Base-by-base conservation (phyloP, 30 jellyfish, hydroid and myxozoan species). In the Clytia hemisphaerica region DNA sequence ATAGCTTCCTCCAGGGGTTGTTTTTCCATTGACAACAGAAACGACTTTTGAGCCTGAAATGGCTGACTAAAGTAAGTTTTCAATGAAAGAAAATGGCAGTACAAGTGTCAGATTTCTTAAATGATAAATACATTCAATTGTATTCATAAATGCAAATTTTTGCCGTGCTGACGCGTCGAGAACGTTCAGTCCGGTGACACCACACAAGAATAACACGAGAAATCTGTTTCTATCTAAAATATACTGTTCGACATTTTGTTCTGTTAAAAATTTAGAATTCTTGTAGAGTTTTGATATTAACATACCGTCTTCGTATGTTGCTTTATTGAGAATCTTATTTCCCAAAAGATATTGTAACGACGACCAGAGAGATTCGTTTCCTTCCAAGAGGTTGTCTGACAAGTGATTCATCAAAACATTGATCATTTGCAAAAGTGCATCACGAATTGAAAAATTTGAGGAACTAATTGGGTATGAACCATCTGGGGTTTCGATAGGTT, bases 1-100 rank as follows among this genome's bases (percentile, higher is more conserved):
- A 21, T 57, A 57, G 15, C 51, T 4, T 3, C 51, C 70, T n/a
- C 70, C 70, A 21, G 70, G 70, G 4, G 70, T 22, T 9, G 70
- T 57, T 57, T 57, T 57, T 57, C 70, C 70, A 31, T 57, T 57
- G n/a, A 21, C 44, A 38, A 57, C 70, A 5, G 70, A 57, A 7
- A 57, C 70, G 25, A 33, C 27, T 57, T 57, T 57, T 4, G 70
- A 57, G 15, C 70, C 70, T 0, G 70, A 57, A 57, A 57, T 57
- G 6, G 2, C 25, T 6, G 70, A 57, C 35, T 57, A 45, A 33
- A 57, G 7, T 42, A 42, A 42, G 19, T 16, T 42, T 42, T 21
- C 54, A 16, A 42, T 22, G 70, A 57, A 57, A 57, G n/a, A 57
- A 57, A n/a, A 33, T 4, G 70, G 70, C 16, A 6, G 35, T 22